Base-by-base conservation (phyloP, 1,140 invertebrate species). In the Drosophila tropicalis region DNA sequence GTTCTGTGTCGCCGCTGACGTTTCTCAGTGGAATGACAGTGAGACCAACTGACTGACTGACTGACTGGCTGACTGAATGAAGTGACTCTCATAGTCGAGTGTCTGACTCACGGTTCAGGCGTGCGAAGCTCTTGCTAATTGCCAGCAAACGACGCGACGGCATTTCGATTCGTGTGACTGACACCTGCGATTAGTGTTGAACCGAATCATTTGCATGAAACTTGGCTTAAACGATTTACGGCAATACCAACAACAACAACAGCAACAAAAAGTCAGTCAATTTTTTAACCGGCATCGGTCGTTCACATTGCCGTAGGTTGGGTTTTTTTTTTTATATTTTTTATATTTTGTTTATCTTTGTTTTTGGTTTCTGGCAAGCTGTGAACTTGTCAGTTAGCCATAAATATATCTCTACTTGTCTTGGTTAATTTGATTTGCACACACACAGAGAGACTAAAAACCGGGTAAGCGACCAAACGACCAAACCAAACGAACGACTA, bases 121-220 rank as follows among this genome's bases (percentile, higher is more conserved):
- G 67, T 82, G 82, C 82, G 83, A 71, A 66, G 83, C 67, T 87
- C 62, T 77, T 69, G 72, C 72, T 87, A 82, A 87, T 87, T 87
- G 83, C 44, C 60, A 34, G 67, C 70, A 40, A 39, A 39, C 65
- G 51, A 39, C 62, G 51, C 54, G 57, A 67, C 60, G 51, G 65
- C 62, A 63, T 60, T 25, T 54, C 44, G 47, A 67, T 55, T 74
- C 73, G 82, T 83, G 83, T 87, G 83, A 87, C 75, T 87, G 83
- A 87, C 83, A 87, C 83, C 77, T 76, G 79, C 83, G 83, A 87
- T 87, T 87, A 83, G 83, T 72, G 70, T 70, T 84, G 76, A 84
- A 84, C 77, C 81, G 74, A 81, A 87, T 79, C 83, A 87, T 87
- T 87, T 87, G 79, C 83, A 87, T 87, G 76, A 69, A 72, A 55